Conservation (phyloP, 1,140 invertebrate genomes). For the Neotoxoptera formosana region DNA sequence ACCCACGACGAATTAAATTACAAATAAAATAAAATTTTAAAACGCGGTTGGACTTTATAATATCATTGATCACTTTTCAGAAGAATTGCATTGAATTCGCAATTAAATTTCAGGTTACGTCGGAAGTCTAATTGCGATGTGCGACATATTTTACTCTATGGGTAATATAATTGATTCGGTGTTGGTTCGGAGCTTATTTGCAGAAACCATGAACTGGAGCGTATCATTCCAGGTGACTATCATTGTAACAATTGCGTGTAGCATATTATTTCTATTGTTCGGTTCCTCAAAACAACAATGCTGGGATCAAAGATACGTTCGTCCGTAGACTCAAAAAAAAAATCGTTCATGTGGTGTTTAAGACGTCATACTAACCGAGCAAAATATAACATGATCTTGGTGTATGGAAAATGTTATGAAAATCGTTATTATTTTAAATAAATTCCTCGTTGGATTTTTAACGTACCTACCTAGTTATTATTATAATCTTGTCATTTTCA, state of each 20-base stretch:
- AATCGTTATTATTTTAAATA: background rate
- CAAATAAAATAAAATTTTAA: too few relatives aligned
- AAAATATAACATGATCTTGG: background rate
- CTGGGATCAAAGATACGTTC: constrained; percentile 14
- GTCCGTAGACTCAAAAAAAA: background rate
- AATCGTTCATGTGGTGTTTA: background rate
- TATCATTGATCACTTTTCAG: background rate
- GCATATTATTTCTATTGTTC: background rate
- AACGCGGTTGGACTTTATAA: background rate
- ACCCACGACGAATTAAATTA: background rate
- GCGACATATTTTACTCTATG: background rate
- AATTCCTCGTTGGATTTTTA: background rate
- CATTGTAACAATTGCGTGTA: background rate
- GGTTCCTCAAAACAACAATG: background rate
- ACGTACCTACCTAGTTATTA: background rate
- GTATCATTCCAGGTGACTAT: background rate
- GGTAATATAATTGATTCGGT: constrained; percentile 11
- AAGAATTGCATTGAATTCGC: background rate
- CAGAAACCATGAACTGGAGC: background rate
- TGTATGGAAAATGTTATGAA: background rate
- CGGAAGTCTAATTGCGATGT: constrained; percentile 23
- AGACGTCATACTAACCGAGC: background rate
- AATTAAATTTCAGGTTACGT: background rate
- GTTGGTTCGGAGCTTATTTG: background rate
- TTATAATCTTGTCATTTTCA: background rate